Evolutionary conservation across 2,888 invertebrate genomes (phyloP), one percentile per base, ranked within the genome.

Genomic region (Junonia oenone): DNA sequence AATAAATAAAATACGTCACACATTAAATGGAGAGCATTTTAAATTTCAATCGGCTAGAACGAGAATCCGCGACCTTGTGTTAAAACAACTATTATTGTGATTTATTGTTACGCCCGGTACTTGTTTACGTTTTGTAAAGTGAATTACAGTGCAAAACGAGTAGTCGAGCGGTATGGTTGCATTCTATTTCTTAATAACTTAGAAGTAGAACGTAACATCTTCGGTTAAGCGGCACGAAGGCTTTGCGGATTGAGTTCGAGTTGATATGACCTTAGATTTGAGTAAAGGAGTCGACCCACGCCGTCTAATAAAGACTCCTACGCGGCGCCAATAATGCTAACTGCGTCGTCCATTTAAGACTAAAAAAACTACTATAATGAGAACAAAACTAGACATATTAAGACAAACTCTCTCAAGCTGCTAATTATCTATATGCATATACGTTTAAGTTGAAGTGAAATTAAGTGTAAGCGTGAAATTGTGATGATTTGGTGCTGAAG

Each of bases 271-370:
- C 88, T 87, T 85, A 78, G 63, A 65, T 80, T 73, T 71, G 65
- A 73, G 73, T 75, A 71, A 76, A 80, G 76, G 75, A 78, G 74
- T 76, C 87, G 73, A 72, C 89, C 89, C 81, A 90, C 89, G 86
- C 86, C 64, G 72, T 63, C 65, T 76, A 82, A 76, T 88, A 83
- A 81, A 81, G 68, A 81, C 84, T 81, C 89, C 89, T 90, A 90
- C 89, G 81, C 85, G 71, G 62, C 66, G 62, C 66, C 69, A 66
- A 66, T 72, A 66, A 68, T 65, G 61, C 61, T 51, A 73, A 75
- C 69, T 78, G 69, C 77, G 77, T 74, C 71, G 52, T 45, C 49
- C 35, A 72, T 70, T 69, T 40, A n/a, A 52, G 53, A 65, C 45
- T 63, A 68, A 68, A 63, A 56, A 71, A 75, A 71, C 62, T 35